phyloP scores from a whole-genome alignment of 2,888 invertebrate genomes.

The Baronia brevicornis region DNA sequence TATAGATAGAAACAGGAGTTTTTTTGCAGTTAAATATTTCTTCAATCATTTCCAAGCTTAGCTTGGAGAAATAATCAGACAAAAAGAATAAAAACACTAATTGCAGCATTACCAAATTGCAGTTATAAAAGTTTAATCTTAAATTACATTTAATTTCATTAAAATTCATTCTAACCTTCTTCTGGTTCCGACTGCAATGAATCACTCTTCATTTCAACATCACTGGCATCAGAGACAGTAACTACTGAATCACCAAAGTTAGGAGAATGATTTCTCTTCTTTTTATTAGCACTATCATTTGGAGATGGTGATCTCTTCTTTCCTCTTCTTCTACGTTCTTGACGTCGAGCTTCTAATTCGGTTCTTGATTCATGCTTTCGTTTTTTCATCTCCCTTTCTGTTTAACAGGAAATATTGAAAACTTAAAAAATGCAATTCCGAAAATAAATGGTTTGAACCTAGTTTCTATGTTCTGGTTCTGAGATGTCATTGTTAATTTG shows the following conservation, averaged over 20 bases:
- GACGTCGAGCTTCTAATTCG: conserved; percentile 83
- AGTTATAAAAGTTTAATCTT: no score
- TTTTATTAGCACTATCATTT: conserved; percentile 46
- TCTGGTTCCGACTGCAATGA: conserved; percentile 57
- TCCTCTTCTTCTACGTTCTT: conserved; percentile 72
- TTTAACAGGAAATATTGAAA: conserved; percentile 22
- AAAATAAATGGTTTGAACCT: conserved; percentile 3
- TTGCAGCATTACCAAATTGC: no score
- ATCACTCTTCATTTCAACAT: conserved; percentile 65
- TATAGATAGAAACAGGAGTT: no score
- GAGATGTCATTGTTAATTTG: no score
- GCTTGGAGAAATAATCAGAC: no score
- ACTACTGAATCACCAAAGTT: conserved; percentile 60
- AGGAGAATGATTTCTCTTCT: conserved; percentile 52
- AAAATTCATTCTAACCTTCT: conserved; percentile 40
- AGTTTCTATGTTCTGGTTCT: no score
- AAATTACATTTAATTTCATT: background rate
- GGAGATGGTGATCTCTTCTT: conserved; percentile 58
- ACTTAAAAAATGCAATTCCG: conserved; percentile 5
- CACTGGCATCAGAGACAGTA: conserved; percentile 66
- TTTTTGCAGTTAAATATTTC: no score
- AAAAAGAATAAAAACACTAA: no score
- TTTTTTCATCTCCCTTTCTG: conserved; percentile 84
- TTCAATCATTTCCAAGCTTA: no score
- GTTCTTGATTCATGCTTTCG: conserved; percentile 84